These are phyloP conservation scores for Bombus waltoni DNA, from an alignment of 1,140 invertebrate species.

Conservation along the genomic window DNA sequence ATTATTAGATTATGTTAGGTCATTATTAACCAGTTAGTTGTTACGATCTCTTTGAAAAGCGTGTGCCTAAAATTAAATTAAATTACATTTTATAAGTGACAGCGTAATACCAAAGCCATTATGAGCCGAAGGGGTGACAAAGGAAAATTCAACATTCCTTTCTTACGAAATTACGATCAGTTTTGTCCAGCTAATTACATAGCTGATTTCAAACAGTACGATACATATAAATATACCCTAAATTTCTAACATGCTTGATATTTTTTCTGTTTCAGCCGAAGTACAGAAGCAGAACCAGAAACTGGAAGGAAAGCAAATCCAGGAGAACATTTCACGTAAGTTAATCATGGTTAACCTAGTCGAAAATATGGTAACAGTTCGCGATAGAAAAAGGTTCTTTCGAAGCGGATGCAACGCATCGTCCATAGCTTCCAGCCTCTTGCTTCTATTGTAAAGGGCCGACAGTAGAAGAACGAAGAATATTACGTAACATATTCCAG, in stretches of 20 bases:
- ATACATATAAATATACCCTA: neutral
- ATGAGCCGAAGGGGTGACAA: too few species aligned
- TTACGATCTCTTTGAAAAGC: too few species aligned
- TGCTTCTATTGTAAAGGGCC: conserved; percentile 61
- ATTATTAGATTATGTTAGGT: too few species aligned
- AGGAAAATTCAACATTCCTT: too few species aligned
- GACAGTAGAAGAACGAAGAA: conserved; percentile 58
- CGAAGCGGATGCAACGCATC: conserved; percentile 7
- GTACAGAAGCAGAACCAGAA: neutral
- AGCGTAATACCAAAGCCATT: too few species aligned
- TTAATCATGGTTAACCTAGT: neutral
- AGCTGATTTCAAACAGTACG: neutral
- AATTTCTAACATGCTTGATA: neutral
- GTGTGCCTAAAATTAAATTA: too few species aligned
- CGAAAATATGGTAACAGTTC: conserved; percentile 13
- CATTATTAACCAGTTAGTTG: too few species aligned
- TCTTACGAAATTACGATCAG: too few species aligned
- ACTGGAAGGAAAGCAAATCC: neutral
- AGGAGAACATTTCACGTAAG: neutral
- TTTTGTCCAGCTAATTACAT: too few species aligned
- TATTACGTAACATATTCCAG: conserved; percentile 75
- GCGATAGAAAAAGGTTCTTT: neutral
- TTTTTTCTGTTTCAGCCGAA: conserved; percentile 57
- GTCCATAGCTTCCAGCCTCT: conserved; percentile 55
- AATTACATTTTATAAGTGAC: too few species aligned